Base-by-base conservation (phyloP, 2,888 invertebrate genomes). In the Callyntrura sp. region DNA sequence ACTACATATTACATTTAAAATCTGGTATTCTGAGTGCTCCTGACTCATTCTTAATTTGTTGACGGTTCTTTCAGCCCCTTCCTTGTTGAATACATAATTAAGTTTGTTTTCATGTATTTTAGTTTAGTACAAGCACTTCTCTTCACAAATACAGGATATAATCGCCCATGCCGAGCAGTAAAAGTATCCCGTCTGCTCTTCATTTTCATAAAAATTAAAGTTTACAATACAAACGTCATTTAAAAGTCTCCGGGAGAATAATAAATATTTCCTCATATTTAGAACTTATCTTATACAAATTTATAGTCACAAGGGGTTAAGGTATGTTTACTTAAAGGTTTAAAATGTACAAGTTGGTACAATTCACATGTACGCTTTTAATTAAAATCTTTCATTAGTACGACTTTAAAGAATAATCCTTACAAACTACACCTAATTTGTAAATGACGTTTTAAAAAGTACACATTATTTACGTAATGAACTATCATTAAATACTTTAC, bases 1-100 rank as follows among this genome's bases (percentile, higher is more conserved):
- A 79, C 79, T 79, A 79, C 79, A 43, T 17, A 43, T 17, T 45
- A 70, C 17, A 43, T 43, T 65, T 65, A 65, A 65, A 65, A 28
- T 65, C 28, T 65, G 65, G 65, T 65, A 65, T 65, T 65, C 28
- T 60, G 60, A 28, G 28, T 65, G 28, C 28, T 55, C 78, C 25
- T 28, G 65, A 65, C 65, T 65, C 65, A 65, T 28, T 65, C 28
- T 28, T 65, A 65, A 28, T 65, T 28, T 55, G 25, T 23, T 55
- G 25, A 55, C n/a, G 25, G 11, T 45, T 14, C 12, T 78, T 25
- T 55, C 78, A 55, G 9, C 55, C 28, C 55, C 28, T 55, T 78
- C 12, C 25, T 55, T 78, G 78, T 55, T 51, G 28, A 78, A 45
- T 73, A 43, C 12, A 73, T n/a, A 45, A 45, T 73, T n/a, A 43